Conservation (phyloP, 2,113 vertebrate genomes). For the Xyliphius kryptos region DNA sequence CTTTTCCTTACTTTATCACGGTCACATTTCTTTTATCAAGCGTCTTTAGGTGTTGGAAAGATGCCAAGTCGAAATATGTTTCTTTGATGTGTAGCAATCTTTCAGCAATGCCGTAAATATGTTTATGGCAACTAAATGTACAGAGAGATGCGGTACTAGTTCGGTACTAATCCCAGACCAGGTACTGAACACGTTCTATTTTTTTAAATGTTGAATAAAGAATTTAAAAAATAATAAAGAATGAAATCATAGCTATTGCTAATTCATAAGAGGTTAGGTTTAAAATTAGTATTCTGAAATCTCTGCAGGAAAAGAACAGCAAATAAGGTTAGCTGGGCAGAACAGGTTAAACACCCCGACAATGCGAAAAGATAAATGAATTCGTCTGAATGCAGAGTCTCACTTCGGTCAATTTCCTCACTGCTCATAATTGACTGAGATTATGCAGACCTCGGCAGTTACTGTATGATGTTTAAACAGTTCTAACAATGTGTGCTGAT, state of each 20-base stretch:
- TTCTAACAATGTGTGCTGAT: neutral
- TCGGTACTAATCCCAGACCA: neutral
- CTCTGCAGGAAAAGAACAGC: neutral
- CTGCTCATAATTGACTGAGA: neutral
- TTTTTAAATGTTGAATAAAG: neutral
- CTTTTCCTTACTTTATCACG: too few species aligned
- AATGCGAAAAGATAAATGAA: neutral
- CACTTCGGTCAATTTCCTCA: neutral
- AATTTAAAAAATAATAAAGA: neutral
- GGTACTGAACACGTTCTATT: neutral
- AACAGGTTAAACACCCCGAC: slow-evolving; percentile 14
- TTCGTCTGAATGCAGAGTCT: slow-evolving; percentile 1
- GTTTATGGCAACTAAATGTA: neutral
- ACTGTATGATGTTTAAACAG: neutral
- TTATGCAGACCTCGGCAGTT: slow-evolving; percentile 7
- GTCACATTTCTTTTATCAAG: too few species aligned
- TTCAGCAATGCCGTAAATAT: neutral
- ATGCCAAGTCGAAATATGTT: too few species aligned
- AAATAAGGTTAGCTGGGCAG: neutral
- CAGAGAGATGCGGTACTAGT: neutral
- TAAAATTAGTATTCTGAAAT: slow-evolving; percentile 8
- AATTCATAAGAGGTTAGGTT: neutral
- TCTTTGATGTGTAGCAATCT: neutral
- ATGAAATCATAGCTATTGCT: neutral
- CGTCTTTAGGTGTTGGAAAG: too few species aligned